Percentiles rank a stretch among this genome's conserved stretches.
phyloP scores from a whole-genome alignment of 2,888 invertebrate species.

The Monochamus alternatus region DNA sequence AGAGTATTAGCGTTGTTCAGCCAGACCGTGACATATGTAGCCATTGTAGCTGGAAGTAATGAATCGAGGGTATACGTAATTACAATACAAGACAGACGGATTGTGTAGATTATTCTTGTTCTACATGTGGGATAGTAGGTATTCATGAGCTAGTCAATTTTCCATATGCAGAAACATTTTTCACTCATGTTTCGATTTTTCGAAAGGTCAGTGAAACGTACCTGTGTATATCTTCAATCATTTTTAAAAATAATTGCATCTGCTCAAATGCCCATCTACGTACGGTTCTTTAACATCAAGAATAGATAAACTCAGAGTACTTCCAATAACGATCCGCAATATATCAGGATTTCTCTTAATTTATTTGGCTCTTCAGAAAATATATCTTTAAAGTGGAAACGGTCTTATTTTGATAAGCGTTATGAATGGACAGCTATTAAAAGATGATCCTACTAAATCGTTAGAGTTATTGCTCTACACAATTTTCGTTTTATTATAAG shows the following conservation, averaged over 20 bases:
- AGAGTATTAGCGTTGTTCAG: slow-evolving; percentile 5
- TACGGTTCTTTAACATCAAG: slow-evolving; percentile 4
- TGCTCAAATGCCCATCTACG: not conserved
- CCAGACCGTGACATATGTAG: slow-evolving; percentile 27
- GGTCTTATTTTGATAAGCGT: slow-evolving; percentile 5
- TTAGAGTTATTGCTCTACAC: no score
- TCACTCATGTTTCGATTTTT: no score
- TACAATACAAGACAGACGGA: slow-evolving; percentile 11
- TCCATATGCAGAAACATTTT: no score
- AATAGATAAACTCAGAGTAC: not conserved
- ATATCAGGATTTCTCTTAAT: slow-evolving; percentile 16
- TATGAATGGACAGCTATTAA: not conserved
- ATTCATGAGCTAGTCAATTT: not conserved
- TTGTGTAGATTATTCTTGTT: not conserved
- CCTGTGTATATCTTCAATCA: no score
- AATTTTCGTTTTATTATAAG: no score
- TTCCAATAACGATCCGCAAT: not conserved
- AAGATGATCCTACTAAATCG: not conserved
- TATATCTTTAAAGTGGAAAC: not conserved
- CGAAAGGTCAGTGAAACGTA: no score
- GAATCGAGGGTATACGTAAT: slow-evolving; percentile 18
- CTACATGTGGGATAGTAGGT: no score
- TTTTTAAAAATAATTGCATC: no score
- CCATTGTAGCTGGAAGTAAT: slow-evolving; percentile 24
- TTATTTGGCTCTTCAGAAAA: slow-evolving; percentile 7